Evolutionary conservation across 92 coral and sea anemone species (phyloP), one percentile per base, ranked within the genome.

Genomic region (Nematostella vectensis): DNA sequence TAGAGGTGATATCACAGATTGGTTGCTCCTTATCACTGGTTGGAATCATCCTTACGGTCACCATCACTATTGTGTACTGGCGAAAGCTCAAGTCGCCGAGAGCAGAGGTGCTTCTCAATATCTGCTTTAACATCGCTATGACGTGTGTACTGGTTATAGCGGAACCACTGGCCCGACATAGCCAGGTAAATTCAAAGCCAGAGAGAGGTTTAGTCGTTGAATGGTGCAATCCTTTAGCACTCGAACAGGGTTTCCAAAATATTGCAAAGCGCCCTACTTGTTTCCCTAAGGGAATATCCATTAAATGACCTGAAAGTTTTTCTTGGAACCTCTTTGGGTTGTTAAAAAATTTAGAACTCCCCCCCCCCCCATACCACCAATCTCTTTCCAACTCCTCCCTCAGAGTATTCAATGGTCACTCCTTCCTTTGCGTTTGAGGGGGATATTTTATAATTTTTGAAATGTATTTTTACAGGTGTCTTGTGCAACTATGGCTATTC

Each of bases 21-120:
- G 81, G 81, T 17, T 66, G 81, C 54, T 74, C 81, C 11, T 30
- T 74, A 27, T 74, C 81, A 17, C 30, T 74, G 29, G 9, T 74
- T 49, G 81, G 72, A 13, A 53, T 74, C 11, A 27, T 45, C 12
- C 67, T 62, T 53, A 74, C 81, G 8, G 27, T 66, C 33, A 61
- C 45, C 25, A 66, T 74, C 37, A 69, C 63, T 38, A 30, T 66
- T 19, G 58, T 56, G 31, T 57, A 65, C 57, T 74, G 81, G 81
- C 60, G 39, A 31, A 69, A 74, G 58, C 62, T 74, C 4, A 74
- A 58, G 30, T 74, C 81, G 30, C 81, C 81, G 0, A 62, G 64
- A 40, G 51, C 81, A 11, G 70, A 74, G 60, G 69, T 74, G 0
- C 58, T 74, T 16, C 56, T 74, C 17, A 74, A 69, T 52, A 48